Evolutionary conservation across 2,888 invertebrate species (phyloP).

Genomic region (Lasioglossum figueresi): DNA sequence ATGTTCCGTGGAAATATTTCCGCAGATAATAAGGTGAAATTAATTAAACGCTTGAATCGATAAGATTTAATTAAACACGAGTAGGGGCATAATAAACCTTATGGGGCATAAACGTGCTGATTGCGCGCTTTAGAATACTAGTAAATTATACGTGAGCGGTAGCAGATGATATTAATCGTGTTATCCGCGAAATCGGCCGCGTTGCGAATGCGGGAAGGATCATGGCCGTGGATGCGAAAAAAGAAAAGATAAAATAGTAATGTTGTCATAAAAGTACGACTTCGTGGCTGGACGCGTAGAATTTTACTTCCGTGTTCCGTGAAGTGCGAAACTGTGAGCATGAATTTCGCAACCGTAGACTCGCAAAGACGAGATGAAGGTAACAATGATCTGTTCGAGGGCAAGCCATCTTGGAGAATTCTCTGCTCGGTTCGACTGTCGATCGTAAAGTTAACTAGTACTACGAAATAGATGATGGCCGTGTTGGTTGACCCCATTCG

Average conservation of each 20-base stretch:
- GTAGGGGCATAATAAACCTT: constrained; percentile 9
- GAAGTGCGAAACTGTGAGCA: constrained; percentile 18
- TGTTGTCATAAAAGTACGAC: constrained; percentile 30
- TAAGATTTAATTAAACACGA: constrained; percentile 18
- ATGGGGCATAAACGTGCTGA: constrained; percentile 5
- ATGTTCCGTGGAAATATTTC: neutral
- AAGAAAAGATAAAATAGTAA: constrained; percentile 25
- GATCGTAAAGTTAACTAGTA: constrained; percentile 77
- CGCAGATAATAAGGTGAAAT: neutral
- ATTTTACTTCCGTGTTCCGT: constrained; percentile 33
- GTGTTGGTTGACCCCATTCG: neutral
- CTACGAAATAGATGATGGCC: constrained; percentile 14
- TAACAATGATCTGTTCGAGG: constrained; percentile 24
- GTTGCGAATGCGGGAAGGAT: neutral
- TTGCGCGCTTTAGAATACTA: neutral
- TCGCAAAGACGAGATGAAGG: neutral
- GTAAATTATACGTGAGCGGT: constrained; percentile 8
- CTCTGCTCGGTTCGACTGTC: constrained; percentile 50
- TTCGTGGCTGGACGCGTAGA: constrained; percentile 14
- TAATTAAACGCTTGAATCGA: neutral
- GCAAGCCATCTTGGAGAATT: constrained; percentile 58
- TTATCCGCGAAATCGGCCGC: neutral
- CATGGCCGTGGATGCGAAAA: neutral
- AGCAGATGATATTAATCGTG: constrained; percentile 21
- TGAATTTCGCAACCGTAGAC: constrained; percentile 12